Evolutionary conservation across 2,797 vertebrate genomes (phyloP).

Genomic region (Amniataba percoides): DNA sequence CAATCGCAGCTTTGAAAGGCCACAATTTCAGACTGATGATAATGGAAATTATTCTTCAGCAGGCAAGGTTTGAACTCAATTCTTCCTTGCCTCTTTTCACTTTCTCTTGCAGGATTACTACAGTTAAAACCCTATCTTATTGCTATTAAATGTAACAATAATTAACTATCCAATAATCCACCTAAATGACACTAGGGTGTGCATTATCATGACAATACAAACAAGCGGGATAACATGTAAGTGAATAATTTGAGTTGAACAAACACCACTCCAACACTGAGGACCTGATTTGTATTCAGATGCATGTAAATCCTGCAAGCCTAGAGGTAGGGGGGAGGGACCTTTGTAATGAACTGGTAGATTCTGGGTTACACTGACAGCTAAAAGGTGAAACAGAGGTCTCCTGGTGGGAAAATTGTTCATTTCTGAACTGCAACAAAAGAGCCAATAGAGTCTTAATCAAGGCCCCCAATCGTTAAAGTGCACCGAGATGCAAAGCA

Average conservation of each 20-base stretch:
- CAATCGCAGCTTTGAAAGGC: slow-evolving; percentile 40
- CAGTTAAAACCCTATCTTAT: background rate
- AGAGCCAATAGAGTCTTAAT: slow-evolving; percentile 63
- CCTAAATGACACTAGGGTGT: slow-evolving; percentile 34
- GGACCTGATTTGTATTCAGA: slow-evolving; percentile 77
- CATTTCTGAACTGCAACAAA: slow-evolving; percentile 57
- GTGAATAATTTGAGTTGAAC: slow-evolving; percentile 54
- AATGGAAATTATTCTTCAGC: slow-evolving; percentile 40
- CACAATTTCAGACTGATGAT: slow-evolving; percentile 40
- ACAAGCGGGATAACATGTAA: slow-evolving; percentile 56
- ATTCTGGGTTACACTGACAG: slow-evolving; percentile 63
- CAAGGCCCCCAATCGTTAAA: slow-evolving; percentile 62
- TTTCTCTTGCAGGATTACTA: background rate
- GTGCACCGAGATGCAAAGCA: slow-evolving; percentile 62
- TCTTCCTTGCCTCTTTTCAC: background rate
- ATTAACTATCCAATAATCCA: slow-evolving; percentile 49
- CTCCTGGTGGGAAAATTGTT: slow-evolving; percentile 63
- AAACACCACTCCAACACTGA: slow-evolving; percentile 56
- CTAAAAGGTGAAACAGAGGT: slow-evolving; percentile 75
- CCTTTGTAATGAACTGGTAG: slow-evolving; percentile 67
- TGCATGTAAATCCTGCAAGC: slow-evolving; percentile 72
- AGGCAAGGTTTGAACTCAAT: background rate
- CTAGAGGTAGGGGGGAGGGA: slow-evolving; percentile 13
- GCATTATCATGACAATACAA: slow-evolving; percentile 38
- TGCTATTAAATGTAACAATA: slow-evolving; percentile 30